Evolutionary conservation across 30 jellyfish, hydroid and myxozoan species (phyloP), one percentile per base, ranked within the genome.

Genomic region (Pelagia noctiluca): DNA sequence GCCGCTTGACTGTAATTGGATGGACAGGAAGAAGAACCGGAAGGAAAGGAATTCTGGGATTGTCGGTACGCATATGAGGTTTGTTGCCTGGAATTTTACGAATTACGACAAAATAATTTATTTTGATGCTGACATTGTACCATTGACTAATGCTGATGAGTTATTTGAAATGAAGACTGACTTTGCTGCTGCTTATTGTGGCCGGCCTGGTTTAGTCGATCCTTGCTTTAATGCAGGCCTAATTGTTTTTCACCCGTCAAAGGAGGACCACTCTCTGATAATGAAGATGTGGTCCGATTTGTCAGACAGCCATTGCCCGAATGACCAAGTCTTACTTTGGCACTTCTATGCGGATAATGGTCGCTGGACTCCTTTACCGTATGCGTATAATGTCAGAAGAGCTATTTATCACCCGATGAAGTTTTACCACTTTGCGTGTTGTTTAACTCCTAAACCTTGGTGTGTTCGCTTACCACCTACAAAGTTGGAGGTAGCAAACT

Each of bases 181-280:
- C 49, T 69, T 94, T 13, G 97, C 96, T 16, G 99, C 97, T 1
- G 95, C 96, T 30, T 87, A 94, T 75, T 87, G 99, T 63, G 97
- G 95, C 8, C 63, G 90, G 66, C 99, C 99, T 7, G 99, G 99
- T 25, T 82, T 94, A 11, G 62, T 94, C 18, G 99, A 94, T 57
- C 99, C 99, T 7, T 88, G 99, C 50, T 94, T 94, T 47, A 94
- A 94, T 77, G 99, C 99, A n/a, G 99, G 99, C 1, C 21, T 94
- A 7, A 75, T 94, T 35, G 87, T 88, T 65, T 94, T 94, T 75
- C 73, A 62, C 31, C 99, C 99, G 22, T 78, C 96, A 0, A 38
- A 62, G 0, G 46, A 68, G 24, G 66, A 81, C 73, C 74, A 85
- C 83, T 65, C 79, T 23, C 96, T 79, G 50, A 82, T 94, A 11